Evolutionary conservation across 1,140 invertebrate genomes (phyloP), one percentile per base, ranked within the genome.

Genomic region (Lineus longissimus): DNA sequence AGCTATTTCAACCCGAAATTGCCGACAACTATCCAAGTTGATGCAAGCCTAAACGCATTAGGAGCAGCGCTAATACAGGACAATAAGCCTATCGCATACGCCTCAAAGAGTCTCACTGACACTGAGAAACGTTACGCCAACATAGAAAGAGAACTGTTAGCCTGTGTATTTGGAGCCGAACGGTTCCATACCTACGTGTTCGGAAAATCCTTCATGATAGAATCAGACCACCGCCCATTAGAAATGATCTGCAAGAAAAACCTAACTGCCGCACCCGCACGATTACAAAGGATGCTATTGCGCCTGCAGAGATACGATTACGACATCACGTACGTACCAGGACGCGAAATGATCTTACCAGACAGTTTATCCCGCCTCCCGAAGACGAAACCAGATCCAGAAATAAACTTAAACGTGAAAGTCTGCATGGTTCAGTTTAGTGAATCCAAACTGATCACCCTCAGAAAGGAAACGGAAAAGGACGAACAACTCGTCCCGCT

Each of bases 61-160:
- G 83, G 80, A 15, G 76, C 77, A 45, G 76, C 79, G 6, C 41
- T 85, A 0, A 51, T 82, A 15, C 84, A 86, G 68, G 71, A 84
- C 41, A 30, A 77, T 77, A 70, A 71, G 66, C 78, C 77, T 0
- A 70, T 85, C 2, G 77, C 79, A 17, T 85, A 75, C 65, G 80
- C 80, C 15, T 85, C 82, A 1, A 66, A 79, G 23, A 68, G 76
- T n/a, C 65, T 85, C 13, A 82, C 77, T 9, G 1, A 62, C 11
- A 70, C 74, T 45, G 79, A 86, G 70, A n/a, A 69, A 31, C 82
- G 81, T 31, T 85, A 84, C 64, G 77, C 75, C 17, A 79, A 84
- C 68, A 79, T 84, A 1, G 81, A 86, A 61, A 78, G 80, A 62
- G 81, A 86, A 67, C 71, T 81, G 2, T 68, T 84, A 1, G 80